Base-by-base conservation (phyloP, 2,888 invertebrate genomes). In the Scaptodrosophila latifasciaeformis region DNA sequence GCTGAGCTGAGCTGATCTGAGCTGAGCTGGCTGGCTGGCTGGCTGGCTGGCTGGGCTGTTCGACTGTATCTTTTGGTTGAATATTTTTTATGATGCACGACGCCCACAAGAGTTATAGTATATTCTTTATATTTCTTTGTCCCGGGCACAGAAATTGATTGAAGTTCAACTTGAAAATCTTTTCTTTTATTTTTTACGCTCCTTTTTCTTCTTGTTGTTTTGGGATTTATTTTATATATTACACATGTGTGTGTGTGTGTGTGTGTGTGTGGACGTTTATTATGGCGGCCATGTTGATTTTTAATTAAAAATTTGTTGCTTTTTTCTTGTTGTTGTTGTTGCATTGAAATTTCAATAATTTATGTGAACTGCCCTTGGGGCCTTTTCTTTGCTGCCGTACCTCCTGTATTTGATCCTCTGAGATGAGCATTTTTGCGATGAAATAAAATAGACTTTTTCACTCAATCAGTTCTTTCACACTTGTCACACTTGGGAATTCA, bases 371-470 rank as follows among this genome's bases (percentile, higher is more conserved):
- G 4, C 24, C 24, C 24, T 3, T 5, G 24, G 24, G 24, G 4
- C 24, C 24, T n/a, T n/a, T n/a, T n/a, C n/a, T n/a, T 49, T 30
- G 19, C 10, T 2, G 6, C 17, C n/a, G 44, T 72, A 85, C 85
- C 85, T 86, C 85, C 61, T 84, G 82, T 62, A 85, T 81, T 77
- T 84, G 85, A 80, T 84, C 84, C 59, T 85, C 86, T 2, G 85
- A 82, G 46, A 85, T 74, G 46, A 85, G 66, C 86, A 85, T 86
- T 9, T 59, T 63, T 47, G 15, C 31, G 31, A 15, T 30, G 24
- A 3, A 3, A 24, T 5, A 24, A 24, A 24, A 24, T 5, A 10
- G 13, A 27, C 10, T 7, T 31, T 18, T 6, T 3, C 60, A 59
- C 53, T 60, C 49, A 45, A 17, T 48, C 9, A 19, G 6, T 12